These are phyloP conservation scores for Cryptoblepharus egeriae DNA, from an alignment of 2,797 vertebrate species.

Conservation along the genomic window DNA sequence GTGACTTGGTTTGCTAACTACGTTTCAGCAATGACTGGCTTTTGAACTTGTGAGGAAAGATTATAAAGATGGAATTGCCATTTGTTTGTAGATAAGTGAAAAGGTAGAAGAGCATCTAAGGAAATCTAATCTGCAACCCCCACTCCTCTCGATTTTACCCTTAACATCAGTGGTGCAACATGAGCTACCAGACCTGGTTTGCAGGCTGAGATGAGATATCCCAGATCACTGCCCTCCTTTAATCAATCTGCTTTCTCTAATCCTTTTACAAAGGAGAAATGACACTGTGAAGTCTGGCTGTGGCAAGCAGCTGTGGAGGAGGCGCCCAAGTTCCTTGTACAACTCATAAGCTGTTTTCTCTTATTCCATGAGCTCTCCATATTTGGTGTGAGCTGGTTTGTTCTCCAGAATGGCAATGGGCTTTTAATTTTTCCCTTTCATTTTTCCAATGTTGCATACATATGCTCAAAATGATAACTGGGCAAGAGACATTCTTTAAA, in stretches of 20 bases:
- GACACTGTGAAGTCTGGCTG: conserved; percentile 10
- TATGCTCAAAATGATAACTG: too few relatives aligned
- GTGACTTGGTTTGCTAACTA: conserved; percentile 19
- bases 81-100: conserved; percentile 17
- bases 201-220: conserved; percentile 12
- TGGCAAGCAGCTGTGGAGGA: conserved; percentile 21
- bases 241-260: conserved; percentile 10
- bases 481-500: too few relatives aligned
- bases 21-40: conserved; percentile 21
- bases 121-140: conserved; percentile 28
- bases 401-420: conserved; percentile 4
- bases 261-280: conserved; percentile 18
- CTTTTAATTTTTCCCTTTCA: too few relatives aligned
- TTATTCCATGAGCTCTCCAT: background rate
- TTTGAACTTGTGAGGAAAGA: conserved; percentile 6
- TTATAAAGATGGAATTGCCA: background rate
- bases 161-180: conserved; percentile 6
- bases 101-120: conserved; percentile 22
- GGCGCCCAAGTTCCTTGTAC: background rate
- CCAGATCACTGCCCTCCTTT: background rate
- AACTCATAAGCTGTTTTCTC: background rate
- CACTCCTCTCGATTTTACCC: conserved; percentile 12
- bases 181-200: conserved; percentile 18
- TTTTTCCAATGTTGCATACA: too few relatives aligned
- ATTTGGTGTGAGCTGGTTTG: background rate